Percentiles rank a stretch among this genome's conserved stretches.
These are phyloP conservation scores for Thera britannica DNA, from an alignment of 2,888 invertebrate species.

Conservation along the genomic window DNA sequence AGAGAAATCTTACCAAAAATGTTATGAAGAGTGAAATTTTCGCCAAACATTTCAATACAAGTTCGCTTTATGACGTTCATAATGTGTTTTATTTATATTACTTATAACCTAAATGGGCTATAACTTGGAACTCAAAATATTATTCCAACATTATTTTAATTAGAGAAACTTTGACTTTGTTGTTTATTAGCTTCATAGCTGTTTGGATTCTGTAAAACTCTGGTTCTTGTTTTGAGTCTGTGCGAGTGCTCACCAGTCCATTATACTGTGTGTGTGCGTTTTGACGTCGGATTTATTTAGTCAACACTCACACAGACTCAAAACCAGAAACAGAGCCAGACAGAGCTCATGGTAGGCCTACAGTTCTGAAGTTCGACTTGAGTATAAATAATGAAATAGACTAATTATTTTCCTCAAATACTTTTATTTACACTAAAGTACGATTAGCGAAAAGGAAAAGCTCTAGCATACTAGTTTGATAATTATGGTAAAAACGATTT, in stretches of 20 bases:
- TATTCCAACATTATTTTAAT: conserved; percentile 46
- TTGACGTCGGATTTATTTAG: no score
- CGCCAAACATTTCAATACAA: conserved; percentile 24
- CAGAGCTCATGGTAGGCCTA: no score
- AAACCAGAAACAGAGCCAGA: no score
- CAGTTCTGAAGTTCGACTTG: conserved; percentile 19
- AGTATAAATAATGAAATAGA: conserved; percentile 30
- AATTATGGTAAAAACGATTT: no score
- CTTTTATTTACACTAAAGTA: background rate
- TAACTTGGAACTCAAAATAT: conserved; percentile 45
- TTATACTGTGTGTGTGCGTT: no score
- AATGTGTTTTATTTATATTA: conserved; percentile 38
- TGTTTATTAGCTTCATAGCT: conserved; percentile 21
- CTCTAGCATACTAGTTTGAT: no score
- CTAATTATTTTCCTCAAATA: conserved; percentile 12
- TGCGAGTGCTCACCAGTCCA: no score
- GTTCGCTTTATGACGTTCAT: conserved; percentile 30
- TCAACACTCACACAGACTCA: no score
- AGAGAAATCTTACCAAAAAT: conserved; percentile 26
- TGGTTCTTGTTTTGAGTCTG: no score
- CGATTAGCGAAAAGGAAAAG: no score
- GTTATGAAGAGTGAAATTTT: conserved; percentile 28
- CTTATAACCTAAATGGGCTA: conserved; percentile 37
- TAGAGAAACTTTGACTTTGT: conserved; percentile 41
- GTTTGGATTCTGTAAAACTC: conserved; percentile 29